A percentile compares a stretch with the other conserved stretches of the same genome.
These are phyloP conservation scores for Cheilosia urbana DNA, from an alignment of 2,888 invertebrate genomes.

Conservation along the genomic window DNA sequence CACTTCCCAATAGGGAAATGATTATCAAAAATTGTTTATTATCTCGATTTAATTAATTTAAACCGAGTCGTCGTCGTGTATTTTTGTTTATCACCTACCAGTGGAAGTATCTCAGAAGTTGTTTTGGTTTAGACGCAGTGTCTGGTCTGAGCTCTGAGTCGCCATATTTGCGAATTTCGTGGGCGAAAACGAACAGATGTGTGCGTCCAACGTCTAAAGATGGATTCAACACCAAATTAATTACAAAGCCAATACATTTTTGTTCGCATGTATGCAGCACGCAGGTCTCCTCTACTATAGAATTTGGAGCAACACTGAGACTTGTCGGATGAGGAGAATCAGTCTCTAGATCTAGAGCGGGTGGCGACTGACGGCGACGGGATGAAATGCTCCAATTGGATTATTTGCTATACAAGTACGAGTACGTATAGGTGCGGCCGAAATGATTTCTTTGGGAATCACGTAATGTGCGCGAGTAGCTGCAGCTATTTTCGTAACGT, in stretches of 20 bases:
- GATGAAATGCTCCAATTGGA: constrained; percentile 1
- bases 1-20: constrained; percentile 49
- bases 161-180: constrained; percentile 14
- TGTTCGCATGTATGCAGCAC: not conserved
- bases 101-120: not conserved
- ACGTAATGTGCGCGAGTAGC: constrained; percentile 16
- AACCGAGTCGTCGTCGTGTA: constrained; percentile 1
- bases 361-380: constrained; percentile 7
- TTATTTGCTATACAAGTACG: not conserved
- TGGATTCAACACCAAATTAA: constrained; percentile 18
- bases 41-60: constrained; percentile 39
- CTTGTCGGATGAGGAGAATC: not conserved
- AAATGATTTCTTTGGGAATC: constrained; percentile 58
- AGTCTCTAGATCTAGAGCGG: constrained; percentile 19
- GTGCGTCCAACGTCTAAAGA: not conserved
- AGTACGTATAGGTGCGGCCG: constrained; percentile 9
- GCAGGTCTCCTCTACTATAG: not conserved
- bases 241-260: constrained; percentile 12
- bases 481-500: constrained; percentile 57
- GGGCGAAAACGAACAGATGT: not conserved
- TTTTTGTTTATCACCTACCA: not conserved
- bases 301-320: not conserved
- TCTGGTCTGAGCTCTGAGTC: too few species aligned
- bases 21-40: constrained; percentile 25
- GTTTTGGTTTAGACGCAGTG: constrained; percentile 14